phyloP scores from a whole-genome alignment of 2,888 invertebrate genomes.

The Rhagium mordax region DNA sequence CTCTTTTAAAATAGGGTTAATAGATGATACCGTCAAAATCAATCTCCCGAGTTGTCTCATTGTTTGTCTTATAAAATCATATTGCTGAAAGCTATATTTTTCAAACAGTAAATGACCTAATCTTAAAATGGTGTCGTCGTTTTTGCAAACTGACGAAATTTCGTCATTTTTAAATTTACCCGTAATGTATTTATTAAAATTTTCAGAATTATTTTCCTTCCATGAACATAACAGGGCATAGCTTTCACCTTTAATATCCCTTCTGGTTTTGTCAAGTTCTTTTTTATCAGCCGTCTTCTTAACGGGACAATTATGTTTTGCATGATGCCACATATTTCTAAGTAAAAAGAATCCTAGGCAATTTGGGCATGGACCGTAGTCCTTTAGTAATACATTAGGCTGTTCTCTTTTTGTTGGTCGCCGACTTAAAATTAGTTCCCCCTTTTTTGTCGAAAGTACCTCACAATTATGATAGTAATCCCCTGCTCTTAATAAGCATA shows the following conservation, averaged over 20 bases:
- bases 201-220: neutral
- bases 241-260: neutral
- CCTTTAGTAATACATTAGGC: neutral
- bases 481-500: neutral
- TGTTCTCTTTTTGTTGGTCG: neutral
- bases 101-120: constrained; percentile 1
- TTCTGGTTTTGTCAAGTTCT: neutral
- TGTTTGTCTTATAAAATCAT: constrained; percentile 3
- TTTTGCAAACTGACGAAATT: constrained; percentile 4
- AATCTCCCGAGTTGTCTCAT: constrained; percentile 17
- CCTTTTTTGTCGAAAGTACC: neutral
- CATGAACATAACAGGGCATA: neutral
- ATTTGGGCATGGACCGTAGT: neutral
- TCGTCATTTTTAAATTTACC: constrained; percentile 14
- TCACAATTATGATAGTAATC: neutral
- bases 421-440: neutral
- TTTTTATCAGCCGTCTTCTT: neutral
- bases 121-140: neutral
- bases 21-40: neutral
- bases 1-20: neutral
- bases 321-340: neutral
- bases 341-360: neutral
- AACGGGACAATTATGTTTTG: neutral
- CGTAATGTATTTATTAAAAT: constrained; percentile 3
- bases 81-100: constrained; percentile 10